Evolutionary conservation across 2,888 invertebrate genomes (phyloP).

Genomic region (Drosophila cracens): DNA sequence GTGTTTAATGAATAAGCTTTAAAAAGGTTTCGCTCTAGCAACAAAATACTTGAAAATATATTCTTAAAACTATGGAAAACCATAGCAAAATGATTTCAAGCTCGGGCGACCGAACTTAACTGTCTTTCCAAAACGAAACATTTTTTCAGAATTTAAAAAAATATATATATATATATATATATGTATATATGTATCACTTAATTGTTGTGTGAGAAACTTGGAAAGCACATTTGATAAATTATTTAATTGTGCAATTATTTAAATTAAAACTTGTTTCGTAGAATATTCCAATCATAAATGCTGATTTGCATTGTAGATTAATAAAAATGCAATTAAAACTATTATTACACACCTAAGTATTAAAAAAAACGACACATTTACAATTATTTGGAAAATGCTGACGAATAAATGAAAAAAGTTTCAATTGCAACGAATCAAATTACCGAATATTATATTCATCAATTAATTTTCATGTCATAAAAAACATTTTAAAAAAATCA

Average conservation of each 20-base stretch:
- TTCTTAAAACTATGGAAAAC: conserved; percentile 9
- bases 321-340: conserved; percentile 52
- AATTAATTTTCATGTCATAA: conserved; percentile 40
- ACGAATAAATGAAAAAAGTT: conserved; percentile 32
- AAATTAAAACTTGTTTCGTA: conserved; percentile 42
- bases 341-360: conserved; percentile 31
- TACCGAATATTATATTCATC: conserved; percentile 41
- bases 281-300: conserved; percentile 50
- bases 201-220: conserved; percentile 11
- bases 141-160: background rate
- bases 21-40: conserved; percentile 82
- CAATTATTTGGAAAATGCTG: conserved; percentile 21
- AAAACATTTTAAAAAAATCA: conserved; percentile 22
- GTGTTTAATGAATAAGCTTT: conserved; percentile 68
- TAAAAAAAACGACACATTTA: conserved; percentile 14
- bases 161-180: background rate
- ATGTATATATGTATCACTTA: background rate
- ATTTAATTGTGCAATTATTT: conserved; percentile 43
- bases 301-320: conserved; percentile 53
- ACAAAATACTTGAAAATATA: conserved; percentile 51
- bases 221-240: conserved; percentile 25
- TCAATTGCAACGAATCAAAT: conserved; percentile 67
- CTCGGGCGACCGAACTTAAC: conserved; percentile 31
- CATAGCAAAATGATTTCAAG: conserved; percentile 13
- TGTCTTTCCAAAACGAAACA: conserved; percentile 21